Evolutionary conservation across 2,113 vertebrate species (phyloP).

Genomic region (Egretta garzetta): DNA sequence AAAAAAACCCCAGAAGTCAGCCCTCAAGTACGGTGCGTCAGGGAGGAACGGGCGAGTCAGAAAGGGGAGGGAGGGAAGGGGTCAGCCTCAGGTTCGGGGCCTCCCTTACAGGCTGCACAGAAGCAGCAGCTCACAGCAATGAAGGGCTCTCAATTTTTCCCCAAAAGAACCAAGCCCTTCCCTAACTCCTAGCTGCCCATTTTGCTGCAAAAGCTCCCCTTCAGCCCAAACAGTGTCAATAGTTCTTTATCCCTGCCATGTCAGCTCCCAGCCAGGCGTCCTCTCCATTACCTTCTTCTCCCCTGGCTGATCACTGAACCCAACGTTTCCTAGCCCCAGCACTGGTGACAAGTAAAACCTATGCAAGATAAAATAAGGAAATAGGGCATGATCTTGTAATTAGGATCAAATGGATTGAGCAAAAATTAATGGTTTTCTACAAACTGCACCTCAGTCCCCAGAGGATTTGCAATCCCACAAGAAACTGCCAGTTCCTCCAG

Average conservation of each 20-base stretch:
- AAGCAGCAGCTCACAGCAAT: neutral
- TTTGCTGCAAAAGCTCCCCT: rapidly evolving
- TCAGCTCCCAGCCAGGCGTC: neutral
- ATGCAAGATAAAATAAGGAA: neutral
- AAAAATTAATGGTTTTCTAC: neutral
- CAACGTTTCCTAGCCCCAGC: neutral
- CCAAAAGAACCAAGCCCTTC: neutral
- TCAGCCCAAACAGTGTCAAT: rapidly evolving
- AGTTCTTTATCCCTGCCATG: rapidly evolving
- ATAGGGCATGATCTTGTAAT: neutral
- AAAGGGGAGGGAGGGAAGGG: neutral
- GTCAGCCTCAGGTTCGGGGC: neutral
- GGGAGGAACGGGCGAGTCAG: neutral
- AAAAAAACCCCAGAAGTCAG: too few species aligned
- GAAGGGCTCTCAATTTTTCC: neutral
- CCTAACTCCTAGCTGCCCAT: neutral
- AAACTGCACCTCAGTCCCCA: neutral
- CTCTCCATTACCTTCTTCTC: neutral
- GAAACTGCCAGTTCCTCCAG: neutral
- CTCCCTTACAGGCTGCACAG: neutral
- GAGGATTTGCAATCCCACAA: neutral
- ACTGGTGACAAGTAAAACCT: neutral
- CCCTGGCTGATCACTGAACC: neutral
- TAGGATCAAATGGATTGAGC: neutral
- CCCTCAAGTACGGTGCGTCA: rapidly evolving